Evolutionary conservation across 2,888 invertebrate species (phyloP).

Genomic region (Arrhopalites spinosus): DNA sequence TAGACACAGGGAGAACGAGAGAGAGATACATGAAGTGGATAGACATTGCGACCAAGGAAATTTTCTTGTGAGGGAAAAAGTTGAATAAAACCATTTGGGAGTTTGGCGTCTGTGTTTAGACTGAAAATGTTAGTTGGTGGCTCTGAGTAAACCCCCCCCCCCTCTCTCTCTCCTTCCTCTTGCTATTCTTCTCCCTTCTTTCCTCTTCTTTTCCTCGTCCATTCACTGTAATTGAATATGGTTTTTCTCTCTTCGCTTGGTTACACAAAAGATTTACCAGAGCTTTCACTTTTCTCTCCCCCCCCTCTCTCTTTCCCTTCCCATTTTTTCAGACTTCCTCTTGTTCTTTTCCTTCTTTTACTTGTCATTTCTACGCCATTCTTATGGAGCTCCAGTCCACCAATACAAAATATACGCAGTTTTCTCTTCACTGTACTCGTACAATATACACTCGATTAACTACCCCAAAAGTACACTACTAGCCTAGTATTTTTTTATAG

Average conservation of each 20-base stretch:
- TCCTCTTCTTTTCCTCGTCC: background rate
- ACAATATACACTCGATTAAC: no score
- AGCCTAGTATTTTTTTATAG: no score
- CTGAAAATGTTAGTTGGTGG: conserved; percentile 18
- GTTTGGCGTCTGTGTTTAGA: conserved; percentile 9
- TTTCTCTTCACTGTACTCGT: no score
- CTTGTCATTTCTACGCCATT: no score
- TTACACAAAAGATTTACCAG: conserved; percentile 10
- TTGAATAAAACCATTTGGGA: conserved; percentile 21
- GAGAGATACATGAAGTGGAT: background rate
- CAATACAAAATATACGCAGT: no score
- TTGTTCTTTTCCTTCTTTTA: no score
- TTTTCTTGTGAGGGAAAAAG: conserved; percentile 3
- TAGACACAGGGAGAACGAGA: background rate
- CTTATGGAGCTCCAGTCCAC: no score
- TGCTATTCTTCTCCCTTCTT: background rate
- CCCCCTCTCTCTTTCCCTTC: conserved; percentile 3
- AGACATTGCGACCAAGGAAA: background rate
- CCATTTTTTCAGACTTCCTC: no score
- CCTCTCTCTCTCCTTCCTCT: no score
- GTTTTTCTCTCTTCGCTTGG: conserved; percentile 22
- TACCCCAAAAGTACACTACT: no score
- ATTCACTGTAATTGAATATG: conserved; percentile 24
- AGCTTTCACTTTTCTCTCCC: background rate
- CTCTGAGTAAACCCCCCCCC: conserved; percentile 1